These are phyloP conservation scores for Trissolcus brochymenae DNA, from an alignment of 2,888 invertebrate genomes.

Conservation along the genomic window DNA sequence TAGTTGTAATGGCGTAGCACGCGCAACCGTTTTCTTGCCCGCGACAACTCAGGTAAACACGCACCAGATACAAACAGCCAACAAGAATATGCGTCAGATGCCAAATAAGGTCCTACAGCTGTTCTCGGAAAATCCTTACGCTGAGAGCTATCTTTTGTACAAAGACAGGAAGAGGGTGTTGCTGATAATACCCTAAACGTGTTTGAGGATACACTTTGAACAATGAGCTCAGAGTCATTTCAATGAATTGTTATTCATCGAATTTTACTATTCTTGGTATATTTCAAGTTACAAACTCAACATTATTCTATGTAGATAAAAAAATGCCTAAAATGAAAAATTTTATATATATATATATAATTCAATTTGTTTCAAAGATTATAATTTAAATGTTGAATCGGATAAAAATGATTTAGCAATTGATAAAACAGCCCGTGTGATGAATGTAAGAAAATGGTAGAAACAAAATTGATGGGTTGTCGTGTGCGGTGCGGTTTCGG, in stretches of 20 bases:
- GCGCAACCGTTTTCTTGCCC: slow-evolving; percentile 65
- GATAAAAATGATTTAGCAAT: slow-evolving; percentile 5
- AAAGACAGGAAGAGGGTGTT: slow-evolving; percentile 18
- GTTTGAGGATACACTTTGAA: slow-evolving; percentile 2
- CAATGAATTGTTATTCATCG: not conserved
- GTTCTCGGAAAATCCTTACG: slow-evolving; percentile 35
- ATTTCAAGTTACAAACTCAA: not conserved
- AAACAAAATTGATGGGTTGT: slow-evolving; percentile 8
- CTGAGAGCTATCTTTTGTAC: slow-evolving; percentile 15
- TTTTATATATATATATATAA: too few relatives aligned
- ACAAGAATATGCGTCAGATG: slow-evolving; percentile 26
- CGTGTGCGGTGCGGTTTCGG: slow-evolving; percentile 8
- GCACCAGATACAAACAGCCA: slow-evolving; percentile 54
- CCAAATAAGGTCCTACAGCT: slow-evolving; percentile 40
- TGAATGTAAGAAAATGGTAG: not conserved
- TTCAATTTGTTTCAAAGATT: not conserved
- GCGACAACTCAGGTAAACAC: slow-evolving; percentile 65
- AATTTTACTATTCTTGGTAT: not conserved
- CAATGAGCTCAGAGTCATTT: not conserved
- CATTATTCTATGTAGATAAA: too few relatives aligned
- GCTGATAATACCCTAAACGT: not conserved
- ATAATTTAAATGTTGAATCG: not conserved
- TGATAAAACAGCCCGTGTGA: not conserved
- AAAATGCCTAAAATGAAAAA: not conserved
- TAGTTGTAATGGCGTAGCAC: slow-evolving; percentile 65